phyloP scores from a whole-genome alignment of 2,797 vertebrate genomes.

The Phaenicophaeus curvirostris region DNA sequence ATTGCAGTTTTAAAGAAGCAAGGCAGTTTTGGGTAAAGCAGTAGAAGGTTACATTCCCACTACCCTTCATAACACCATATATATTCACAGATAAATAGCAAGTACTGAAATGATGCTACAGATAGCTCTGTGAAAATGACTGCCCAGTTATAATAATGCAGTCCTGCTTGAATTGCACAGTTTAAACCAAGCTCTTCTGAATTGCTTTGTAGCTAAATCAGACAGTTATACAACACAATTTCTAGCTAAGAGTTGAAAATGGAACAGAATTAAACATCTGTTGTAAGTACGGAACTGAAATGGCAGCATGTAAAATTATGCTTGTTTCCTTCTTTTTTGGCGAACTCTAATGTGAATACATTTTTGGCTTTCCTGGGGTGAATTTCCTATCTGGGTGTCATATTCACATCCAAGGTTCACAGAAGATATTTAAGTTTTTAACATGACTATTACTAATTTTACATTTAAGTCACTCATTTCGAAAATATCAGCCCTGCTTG shows the following conservation, averaged over 20 bases:
- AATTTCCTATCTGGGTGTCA: background rate
- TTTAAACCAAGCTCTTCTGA: slow-evolving; percentile 59
- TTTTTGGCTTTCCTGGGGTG: background rate
- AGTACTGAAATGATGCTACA: background rate
- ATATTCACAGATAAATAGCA: background rate
- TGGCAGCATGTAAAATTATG: background rate
- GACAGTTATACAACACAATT: slow-evolving; percentile 33
- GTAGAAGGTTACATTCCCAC: background rate
- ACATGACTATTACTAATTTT: background rate
- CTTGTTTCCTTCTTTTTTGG: background rate
- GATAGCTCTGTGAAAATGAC: slow-evolving; percentile 49
- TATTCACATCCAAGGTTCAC: background rate
- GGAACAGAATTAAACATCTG: slow-evolving; percentile 45
- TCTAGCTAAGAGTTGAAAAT: slow-evolving; percentile 14
- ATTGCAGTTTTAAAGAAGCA: slow-evolving; percentile 43
- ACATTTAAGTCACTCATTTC: background rate
- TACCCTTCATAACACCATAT: background rate
- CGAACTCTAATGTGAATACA: background rate
- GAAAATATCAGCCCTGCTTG: background rate
- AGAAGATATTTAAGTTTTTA: background rate
- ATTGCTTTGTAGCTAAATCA: background rate
- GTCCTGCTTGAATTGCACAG: background rate
- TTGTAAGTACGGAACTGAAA: background rate
- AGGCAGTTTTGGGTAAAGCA: slow-evolving; percentile 28
- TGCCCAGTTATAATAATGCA: slow-evolving; percentile 46